A percentile compares a stretch with the other conserved stretches of the same genome.
phyloP scores from a whole-genome alignment of 2,113 vertebrate species.

The Oreochromis niloticus region DNA sequence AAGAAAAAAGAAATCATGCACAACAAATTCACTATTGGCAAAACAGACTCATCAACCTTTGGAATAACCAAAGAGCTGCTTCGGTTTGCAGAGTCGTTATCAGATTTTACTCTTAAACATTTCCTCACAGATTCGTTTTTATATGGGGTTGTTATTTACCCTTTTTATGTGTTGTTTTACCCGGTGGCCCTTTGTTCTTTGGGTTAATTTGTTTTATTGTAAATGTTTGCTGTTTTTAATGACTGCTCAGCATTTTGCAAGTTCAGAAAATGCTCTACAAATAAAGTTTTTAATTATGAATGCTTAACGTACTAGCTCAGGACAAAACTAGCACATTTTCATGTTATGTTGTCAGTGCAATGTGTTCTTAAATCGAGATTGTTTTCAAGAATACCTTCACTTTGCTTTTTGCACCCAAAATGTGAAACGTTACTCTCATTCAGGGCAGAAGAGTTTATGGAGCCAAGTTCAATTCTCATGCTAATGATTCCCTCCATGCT shows the following conservation, averaged over 20 bases:
- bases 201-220: neutral
- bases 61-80: neutral
- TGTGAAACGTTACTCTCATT: neutral
- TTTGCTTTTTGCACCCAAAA: neutral
- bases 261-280: neutral
- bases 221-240: conserved; percentile 1
- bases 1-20: neutral
- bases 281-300: neutral
- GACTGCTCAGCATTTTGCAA: neutral
- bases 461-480: conserved; percentile 21
- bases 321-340: neutral
- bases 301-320: neutral
- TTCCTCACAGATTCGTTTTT: neutral
- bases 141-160: neutral
- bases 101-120: neutral
- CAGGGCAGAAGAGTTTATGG: neutral
- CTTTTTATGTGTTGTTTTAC: neutral
- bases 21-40: neutral
- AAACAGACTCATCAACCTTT: neutral
- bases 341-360: neutral
- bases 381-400: neutral
- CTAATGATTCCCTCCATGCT: conserved; percentile 25
- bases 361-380: neutral
- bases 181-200: neutral
- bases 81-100: neutral